These are phyloP conservation scores for Actinia tenebrosa DNA, from an alignment of 64 coral and sea anemone genomes.

Conservation along the genomic window DNA sequence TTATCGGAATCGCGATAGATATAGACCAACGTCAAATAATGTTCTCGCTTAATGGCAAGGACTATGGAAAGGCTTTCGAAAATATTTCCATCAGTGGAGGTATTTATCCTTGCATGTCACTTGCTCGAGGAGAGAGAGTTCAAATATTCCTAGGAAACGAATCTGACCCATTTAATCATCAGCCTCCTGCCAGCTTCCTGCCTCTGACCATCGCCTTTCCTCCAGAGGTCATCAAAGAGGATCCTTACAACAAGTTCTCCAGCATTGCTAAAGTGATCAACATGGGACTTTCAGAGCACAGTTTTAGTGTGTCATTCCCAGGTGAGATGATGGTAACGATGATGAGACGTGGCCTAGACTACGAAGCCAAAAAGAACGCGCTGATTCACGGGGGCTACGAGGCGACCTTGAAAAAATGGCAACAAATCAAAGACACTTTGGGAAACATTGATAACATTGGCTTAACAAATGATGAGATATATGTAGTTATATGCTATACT, in stretches of 20 bases:
- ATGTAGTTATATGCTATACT: slow-evolving; percentile 65
- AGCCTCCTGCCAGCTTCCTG: slow-evolving; percentile 41
- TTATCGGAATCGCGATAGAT: slow-evolving; percentile 53
- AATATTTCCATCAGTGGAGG: slow-evolving; percentile 37
- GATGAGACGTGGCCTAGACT: slow-evolving; percentile 54
- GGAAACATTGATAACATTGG: slow-evolving; percentile 26
- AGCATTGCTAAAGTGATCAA: slow-evolving; percentile 56
- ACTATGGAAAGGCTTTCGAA: slow-evolving; percentile 55
- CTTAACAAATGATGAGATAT: slow-evolving; percentile 57
- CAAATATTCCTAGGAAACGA: slow-evolving; percentile 50
- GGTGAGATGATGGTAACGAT: slow-evolving; percentile 74
- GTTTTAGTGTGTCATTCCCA: slow-evolving; percentile 59
- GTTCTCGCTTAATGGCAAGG: slow-evolving; percentile 65
- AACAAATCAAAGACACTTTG: slow-evolving; percentile 28
- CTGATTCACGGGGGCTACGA: slow-evolving; percentile 60
- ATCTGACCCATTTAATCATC: slow-evolving; percentile 47
- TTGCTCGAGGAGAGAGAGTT: slow-evolving; percentile 54
- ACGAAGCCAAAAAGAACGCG: slow-evolving; percentile 75
- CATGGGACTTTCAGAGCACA: slow-evolving; percentile 58
- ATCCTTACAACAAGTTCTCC: slow-evolving; percentile 39
- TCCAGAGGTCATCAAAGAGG: background rate
- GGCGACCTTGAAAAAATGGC: slow-evolving; percentile 55
- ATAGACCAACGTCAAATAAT: slow-evolving; percentile 34
- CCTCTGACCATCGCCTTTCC: slow-evolving; percentile 23
- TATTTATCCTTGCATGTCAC: slow-evolving; percentile 61